Evolutionary conservation across 2,888 invertebrate species (phyloP), one percentile per base, ranked within the genome.

Genomic region (Anthophora plumipes): DNA sequence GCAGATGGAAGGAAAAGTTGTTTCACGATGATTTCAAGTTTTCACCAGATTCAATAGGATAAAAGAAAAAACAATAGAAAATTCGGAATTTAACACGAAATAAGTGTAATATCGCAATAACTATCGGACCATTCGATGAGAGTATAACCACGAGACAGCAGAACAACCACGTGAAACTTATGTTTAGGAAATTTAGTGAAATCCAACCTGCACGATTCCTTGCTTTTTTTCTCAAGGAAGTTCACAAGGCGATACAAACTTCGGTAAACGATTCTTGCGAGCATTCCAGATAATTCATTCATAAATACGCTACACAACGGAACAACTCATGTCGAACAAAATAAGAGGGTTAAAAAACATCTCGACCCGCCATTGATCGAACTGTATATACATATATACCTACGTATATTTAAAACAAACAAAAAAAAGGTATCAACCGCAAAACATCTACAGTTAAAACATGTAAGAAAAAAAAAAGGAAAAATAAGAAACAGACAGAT

Each of bases 31-130:
- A 54, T 41, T 17, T 48, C n/a, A n/a, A 41, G 41, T 41, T 31
- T 31, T 61, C 11, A 14, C 52, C 41, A 41, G 20, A 70, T 61
- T 61, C 31, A 31, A 61, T 50, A 60, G 37, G 37, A 7, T 63
- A 71, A 63, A 31, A 61, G 11, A 25, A 55, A 59, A n/a, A 61
- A 22, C 9, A 55, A 55, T 43, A n/a, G 20, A 8, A 20, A 61
- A 20, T 31, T 64, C 22, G 25, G n/a, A 60, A 64, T 67, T 37
- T 3, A 31, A 20, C 31, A 41, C 25, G n/a, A 31, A 52, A 48
- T 46, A 55, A 46, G 25, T 55, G 81, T 82, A 82, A 82, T 82
- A 80, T 43, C 81, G 81, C 80, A 80, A 82, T 80, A 82, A 82
- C 80, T 64, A 59, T 71, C 59, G 73, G 75, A 80, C 67, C 80